Base-by-base conservation (phyloP, 1,140 invertebrate species). In the Drosophila parvula region DNA sequence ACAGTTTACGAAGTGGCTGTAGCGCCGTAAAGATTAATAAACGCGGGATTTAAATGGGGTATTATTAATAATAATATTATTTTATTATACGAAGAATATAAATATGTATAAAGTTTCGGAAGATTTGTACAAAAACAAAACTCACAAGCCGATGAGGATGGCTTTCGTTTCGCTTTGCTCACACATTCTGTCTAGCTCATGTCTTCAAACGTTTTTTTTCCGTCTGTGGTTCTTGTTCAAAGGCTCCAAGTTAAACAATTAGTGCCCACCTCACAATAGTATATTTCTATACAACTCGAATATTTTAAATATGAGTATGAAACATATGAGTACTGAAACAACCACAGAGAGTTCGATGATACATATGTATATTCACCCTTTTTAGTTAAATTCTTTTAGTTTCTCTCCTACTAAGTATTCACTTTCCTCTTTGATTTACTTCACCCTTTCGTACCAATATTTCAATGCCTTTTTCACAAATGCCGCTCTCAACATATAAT, bases 401-500 rank as follows among this genome's bases (percentile, higher is more conserved):
- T 53, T 38, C 5, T 8, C 43, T 32, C 7, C 12, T n/a, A 16
- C 16, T 41, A 2, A 22, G 3, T 22, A 32, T 32, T 32, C 28
- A 34, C 30, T 64, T 9, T 16, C 28, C 38, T 43, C 12, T 43
- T 38, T 27, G 38, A 60, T 60, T 41, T 41, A 38, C 43, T 34
- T 22, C 38, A 36, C 8, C 32, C 36, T 36, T 51, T 36, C 18
- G 12, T 51, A 47, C 27, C 36, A 50, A 22, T 27, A 67, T 44
- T 48, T 47, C 45, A 55, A 53, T 10, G 12, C 14, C 14, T 8
- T 34, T 36, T 16, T 10, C 38, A 28, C 10, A 47, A 61, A 32
- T 55, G 41, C 28, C 48, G 41, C 41, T 59, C 30, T 56, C 40
- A 45, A 40, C 58, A 38, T 62, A 34, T n/a, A n/a, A n/a, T n/a